Conservation (phyloP, 1,140 invertebrate species). For the Lysiphlebus fabarum region DNA sequence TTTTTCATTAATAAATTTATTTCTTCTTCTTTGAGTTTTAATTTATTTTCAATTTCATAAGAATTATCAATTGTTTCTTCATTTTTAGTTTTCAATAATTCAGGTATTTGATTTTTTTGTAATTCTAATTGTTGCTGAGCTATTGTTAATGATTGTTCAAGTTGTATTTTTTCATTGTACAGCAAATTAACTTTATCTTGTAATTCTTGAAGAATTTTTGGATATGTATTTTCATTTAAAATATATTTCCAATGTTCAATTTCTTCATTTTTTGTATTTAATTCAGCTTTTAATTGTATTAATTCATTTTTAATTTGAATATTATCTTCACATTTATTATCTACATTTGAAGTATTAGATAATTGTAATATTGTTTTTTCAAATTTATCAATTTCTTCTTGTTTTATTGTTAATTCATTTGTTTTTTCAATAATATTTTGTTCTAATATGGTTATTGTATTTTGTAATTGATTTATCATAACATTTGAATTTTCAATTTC, state of each 20-base stretch:
- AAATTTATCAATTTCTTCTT: slow-evolving; percentile 34
- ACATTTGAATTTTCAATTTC: background rate
- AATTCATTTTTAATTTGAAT: slow-evolving; percentile 23
- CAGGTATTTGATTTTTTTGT: background rate
- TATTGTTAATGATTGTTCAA: slow-evolving; percentile 31
- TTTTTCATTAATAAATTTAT: slow-evolving; percentile 66
- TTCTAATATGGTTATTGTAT: background rate
- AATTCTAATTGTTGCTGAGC: slow-evolving; percentile 12
- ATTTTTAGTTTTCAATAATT: slow-evolving; percentile 12
- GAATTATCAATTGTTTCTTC: background rate
- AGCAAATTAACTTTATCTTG: slow-evolving; percentile 47
- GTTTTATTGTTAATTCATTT: slow-evolving; percentile 8
- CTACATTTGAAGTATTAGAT: slow-evolving; percentile 16
- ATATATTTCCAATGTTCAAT: slow-evolving; percentile 46
- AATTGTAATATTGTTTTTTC: slow-evolving; percentile 22
- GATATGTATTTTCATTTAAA: slow-evolving; percentile 44
- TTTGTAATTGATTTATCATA: background rate
- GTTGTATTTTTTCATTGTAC: slow-evolving; percentile 43
- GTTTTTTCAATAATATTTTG: slow-evolving; percentile 27
- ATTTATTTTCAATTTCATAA: slow-evolving; percentile 38
- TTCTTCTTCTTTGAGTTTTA: slow-evolving; percentile 67
- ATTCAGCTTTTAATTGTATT: slow-evolving; percentile 31
- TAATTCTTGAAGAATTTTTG: slow-evolving; percentile 43
- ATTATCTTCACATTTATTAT: slow-evolving; percentile 16
- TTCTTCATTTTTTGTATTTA: slow-evolving; percentile 41